Conservation (phyloP, 2,113 vertebrate genomes). For the Elanoides forficatus region DNA sequence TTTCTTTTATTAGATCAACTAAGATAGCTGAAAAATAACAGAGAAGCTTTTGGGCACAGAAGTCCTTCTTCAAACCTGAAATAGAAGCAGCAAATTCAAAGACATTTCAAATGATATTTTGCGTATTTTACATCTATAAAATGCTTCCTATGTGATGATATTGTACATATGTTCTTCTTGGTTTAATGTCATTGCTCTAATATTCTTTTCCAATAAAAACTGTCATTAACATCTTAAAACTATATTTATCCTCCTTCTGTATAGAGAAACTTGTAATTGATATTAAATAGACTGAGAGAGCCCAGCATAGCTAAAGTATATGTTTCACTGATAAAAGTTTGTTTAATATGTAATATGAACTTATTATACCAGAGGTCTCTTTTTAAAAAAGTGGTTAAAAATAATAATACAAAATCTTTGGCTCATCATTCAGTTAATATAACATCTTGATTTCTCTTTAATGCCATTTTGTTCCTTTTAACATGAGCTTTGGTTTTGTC, state of each 20-base stretch:
- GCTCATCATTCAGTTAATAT: neutral
- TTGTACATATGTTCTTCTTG: neutral
- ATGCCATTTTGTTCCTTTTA: neutral
- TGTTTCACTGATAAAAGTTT: neutral
- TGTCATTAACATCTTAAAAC: neutral
- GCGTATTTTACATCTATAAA: neutral
- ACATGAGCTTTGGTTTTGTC: neutral
- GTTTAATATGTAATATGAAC: neutral
- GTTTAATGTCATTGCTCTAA: neutral
- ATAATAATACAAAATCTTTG: neutral
- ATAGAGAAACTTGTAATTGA: neutral
- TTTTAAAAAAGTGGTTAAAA: neutral
- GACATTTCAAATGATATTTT: slow-evolving; percentile 8
- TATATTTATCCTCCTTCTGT: neutral
- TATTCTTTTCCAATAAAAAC: neutral
- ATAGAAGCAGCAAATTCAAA: neutral
- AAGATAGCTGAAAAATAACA: neutral
- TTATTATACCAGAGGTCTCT: neutral
- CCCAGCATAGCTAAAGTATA: neutral
- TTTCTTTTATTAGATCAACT: neutral
- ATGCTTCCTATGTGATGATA: neutral
- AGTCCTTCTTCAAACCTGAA: neutral
- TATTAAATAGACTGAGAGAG: neutral
- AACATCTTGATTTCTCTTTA: neutral
- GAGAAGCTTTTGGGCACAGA: neutral